Base-by-base conservation (phyloP, 2,113 vertebrate genomes). In the Sylvia atricapilla region DNA sequence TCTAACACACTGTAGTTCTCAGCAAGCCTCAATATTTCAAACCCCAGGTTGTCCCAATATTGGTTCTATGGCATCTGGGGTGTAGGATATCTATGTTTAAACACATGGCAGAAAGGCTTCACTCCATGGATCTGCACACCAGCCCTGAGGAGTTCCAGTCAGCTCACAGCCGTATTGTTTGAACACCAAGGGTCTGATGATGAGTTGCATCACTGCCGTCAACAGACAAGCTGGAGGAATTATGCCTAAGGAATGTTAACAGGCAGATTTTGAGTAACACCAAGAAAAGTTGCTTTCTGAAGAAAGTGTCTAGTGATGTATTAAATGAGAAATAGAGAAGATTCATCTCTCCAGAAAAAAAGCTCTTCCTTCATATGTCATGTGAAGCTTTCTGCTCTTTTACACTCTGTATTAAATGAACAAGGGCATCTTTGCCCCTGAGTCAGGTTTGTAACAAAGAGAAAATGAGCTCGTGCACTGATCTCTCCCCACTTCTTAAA, bases 1-100 rank as follows among this genome's bases (percentile, higher is more conserved):
- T 92, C 75, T 77, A 67, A 92, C 83, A 70, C 22, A 49, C 55
- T 27, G 9, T 18, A 80, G 37, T 17, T 93, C 92, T 70, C 95
- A 94, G 72, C 88, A 84, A 94, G 79, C 52, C 60, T 64, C 56
- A 82, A 22, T 73, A 90, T 78, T 93, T 90, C 68, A 80, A 92
- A 50, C 59, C 73, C 43, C 64, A 67, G 72, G 59, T 77, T 93
- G 72, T 60, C 78, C 33, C 91, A 86, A 24, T 69, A 35, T 56
- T 84, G 43, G 24, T 69, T 92, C 19, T 50, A 14, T 39, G 30
- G 50, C 68, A 59, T 43, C 72, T 74, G 47, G 72, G 79, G 33
- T 67, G 43, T 59, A 92, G 55, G 60, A 46, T 67, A 17, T n/a
- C 50, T 46, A 1, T 13, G 6, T 74, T 63, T 83, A 46, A 82